Percentiles rank a stretch among this genome's conserved stretches.
Conservation (phyloP, 1,140 invertebrate species). For the Sarcophaga bullata region DNA sequence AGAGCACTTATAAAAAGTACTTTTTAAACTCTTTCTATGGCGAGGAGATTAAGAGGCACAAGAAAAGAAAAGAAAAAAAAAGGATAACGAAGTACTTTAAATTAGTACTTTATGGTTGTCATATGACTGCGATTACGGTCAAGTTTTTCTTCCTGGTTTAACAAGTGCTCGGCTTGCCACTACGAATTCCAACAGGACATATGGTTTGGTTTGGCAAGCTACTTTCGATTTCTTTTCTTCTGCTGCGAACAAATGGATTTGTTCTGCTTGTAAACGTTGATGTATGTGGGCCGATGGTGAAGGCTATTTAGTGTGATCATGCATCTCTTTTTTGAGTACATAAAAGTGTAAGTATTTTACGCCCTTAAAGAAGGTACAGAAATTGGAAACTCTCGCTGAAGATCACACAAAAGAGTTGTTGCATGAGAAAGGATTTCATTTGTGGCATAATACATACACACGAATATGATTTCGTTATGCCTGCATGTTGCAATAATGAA, state of each 20-base stretch:
- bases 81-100: too few species aligned
- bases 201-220: not conserved
- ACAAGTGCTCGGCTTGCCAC: too few species aligned
- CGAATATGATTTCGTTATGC: not conserved
- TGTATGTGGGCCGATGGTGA: not conserved
- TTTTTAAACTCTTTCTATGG: too few species aligned
- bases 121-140: too few species aligned
- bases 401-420: not conserved
- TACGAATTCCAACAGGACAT: not conserved
- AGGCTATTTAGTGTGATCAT: not conserved
- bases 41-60: too few species aligned
- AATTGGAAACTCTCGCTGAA: not conserved
- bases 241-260: constrained; percentile 9
- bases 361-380: not conserved
- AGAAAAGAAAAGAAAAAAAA: too few species aligned
- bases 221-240: not conserved
- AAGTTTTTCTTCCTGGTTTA: too few species aligned
- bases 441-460: not conserved
- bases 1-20: too few species aligned
- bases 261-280: constrained; percentile 33
- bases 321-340: constrained; percentile 13
- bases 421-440: not conserved
- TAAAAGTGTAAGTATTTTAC: constrained; percentile 35
- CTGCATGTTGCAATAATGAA: constrained; percentile 34
- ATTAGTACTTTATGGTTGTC: too few species aligned